Evolutionary conservation across 2,113 vertebrate species (phyloP), one percentile per base, ranked within the genome.

Genomic region (Diphyllodes magnificus): DNA sequence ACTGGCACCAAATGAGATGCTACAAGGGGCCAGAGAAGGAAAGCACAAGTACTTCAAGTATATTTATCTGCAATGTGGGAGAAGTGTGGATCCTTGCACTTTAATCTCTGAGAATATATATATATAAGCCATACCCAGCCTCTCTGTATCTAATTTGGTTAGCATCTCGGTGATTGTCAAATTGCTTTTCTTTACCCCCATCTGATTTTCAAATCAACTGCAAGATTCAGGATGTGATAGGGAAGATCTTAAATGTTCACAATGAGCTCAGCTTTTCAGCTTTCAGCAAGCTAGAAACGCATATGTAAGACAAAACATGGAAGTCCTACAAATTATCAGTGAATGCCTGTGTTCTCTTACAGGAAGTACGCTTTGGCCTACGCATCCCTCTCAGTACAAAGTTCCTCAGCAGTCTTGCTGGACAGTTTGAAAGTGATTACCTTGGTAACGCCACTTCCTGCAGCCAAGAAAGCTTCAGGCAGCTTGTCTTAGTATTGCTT

Each of bases 231-330:
- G 98, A 98, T 98, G 82, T 94, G 95, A 94, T 95, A 97, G 69
- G 88, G 89, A 91, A 97, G 86, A 95, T 96, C 96, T 86, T 86
- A 95, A 97, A 96, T 83, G 90, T 95, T 96, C 86, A 96, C 95
- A 91, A 80, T 95, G 91, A 97, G 80, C 70, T 96, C 80, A 94
- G 95, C 94, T 97, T 97, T 96, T 92, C 97, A 97, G 70, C 75
- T 95, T 95, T 88, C 68, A 91, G 76, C 65, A 95, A 93, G 87
- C 96, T 96, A 94, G 97, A 98, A 98, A 97, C 96, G 96, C 27
- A 21, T 86, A 73, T 95, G 93, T 89, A 95, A 97, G 94, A 98
- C 97, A 98, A 98, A 98, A 97, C 95, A 88, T 98, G 97, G 98
- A 98, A 97, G 93, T 98, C 95, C 95, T 96, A 97, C 95, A 90